Evolutionary conservation across 2,113 vertebrate species (phyloP), one percentile per base, ranked within the genome.

Genomic region (Neofelis nebulosa): DNA sequence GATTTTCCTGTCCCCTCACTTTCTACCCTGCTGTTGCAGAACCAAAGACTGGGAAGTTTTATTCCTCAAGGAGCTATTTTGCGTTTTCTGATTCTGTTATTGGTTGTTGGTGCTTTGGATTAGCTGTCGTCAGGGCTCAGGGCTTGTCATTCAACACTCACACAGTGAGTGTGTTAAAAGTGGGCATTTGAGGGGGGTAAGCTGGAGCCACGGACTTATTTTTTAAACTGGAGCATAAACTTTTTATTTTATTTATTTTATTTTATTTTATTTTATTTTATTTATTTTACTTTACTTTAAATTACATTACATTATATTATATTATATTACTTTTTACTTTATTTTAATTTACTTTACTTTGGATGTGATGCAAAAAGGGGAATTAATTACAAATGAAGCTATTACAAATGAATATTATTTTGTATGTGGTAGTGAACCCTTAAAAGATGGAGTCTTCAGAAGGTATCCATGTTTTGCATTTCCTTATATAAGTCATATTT

Each of bases 1-100:
- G 97, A 97, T 97, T 96, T 95, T 81, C 76, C 68, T 92, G 88
- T 96, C 96, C 97, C 89, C 61, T 95, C 55, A 83, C 83, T 91
- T 95, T 97, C 91, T 27, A 82, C 89, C 93, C 94, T 95, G 94
- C 89, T 74, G 38, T 14, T 97, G 85, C 0, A 0, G 78, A 97
- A 93, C 86, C 48, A 41, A 93, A 86, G 33, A 61, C 93, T 48
- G 19, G 41, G 93, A 61, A 71, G 91, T 89, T 93, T 98, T 96
- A 82, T 78, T 96, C 65, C 90, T 97, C 86, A 96, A 95, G 94
- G 79, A 80, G 90, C 89, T 25, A 15, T 94, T 97, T 83, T 18
- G 9, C 48, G 76, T 84, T 13, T 83, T 95, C 96, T 61, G 33
- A 8, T 80, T 31, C 94, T 89, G 94, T 68, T 19, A 71, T 87